These are phyloP conservation scores for Tretioscincus oriximinensis DNA, from an alignment of 2,113 vertebrate species.

Conservation along the genomic window DNA sequence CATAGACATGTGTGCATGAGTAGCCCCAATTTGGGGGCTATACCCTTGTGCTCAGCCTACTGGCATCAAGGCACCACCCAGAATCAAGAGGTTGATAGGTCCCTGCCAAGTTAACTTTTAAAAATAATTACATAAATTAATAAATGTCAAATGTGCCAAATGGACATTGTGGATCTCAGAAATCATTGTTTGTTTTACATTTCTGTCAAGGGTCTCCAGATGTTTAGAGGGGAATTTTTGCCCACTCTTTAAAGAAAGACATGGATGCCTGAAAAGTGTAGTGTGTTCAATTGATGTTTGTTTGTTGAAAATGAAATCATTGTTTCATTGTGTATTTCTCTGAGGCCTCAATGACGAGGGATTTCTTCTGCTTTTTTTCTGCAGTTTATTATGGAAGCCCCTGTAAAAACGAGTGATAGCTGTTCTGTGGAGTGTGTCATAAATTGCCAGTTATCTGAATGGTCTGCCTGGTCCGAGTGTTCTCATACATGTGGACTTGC, in stretches of 20 bases:
- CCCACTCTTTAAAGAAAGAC: background rate
- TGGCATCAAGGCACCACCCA: too few species aligned
- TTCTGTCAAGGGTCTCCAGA: too few species aligned
- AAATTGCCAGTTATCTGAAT: conserved; percentile 87
- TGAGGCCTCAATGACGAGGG: background rate
- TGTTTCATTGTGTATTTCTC: background rate
- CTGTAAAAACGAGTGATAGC: conserved; percentile 67
- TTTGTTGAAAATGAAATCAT: background rate
- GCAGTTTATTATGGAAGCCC: conserved; percentile 78
- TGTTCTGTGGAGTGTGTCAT: conserved; percentile 86
- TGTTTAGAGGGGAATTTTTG: background rate
- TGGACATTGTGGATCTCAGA: too few species aligned
- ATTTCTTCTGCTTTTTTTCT: conserved; percentile 38
- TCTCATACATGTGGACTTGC: conserved; percentile 86
- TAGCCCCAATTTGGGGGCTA: background rate
- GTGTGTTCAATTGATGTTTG: background rate
- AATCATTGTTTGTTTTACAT: too few species aligned
- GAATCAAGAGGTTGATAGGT: too few species aligned
- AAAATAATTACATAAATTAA: too few species aligned
- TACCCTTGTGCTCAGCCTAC: background rate
- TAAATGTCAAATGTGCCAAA: too few species aligned
- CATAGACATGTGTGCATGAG: too few species aligned
- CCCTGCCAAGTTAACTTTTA: too few species aligned
- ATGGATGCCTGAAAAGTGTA: background rate
- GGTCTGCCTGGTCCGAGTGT: conserved; percentile 90